Evolutionary conservation across 2,797 vertebrate genomes (phyloP), one percentile per base, ranked within the genome.

Genomic region (Euphonia xanthogaster): DNA sequence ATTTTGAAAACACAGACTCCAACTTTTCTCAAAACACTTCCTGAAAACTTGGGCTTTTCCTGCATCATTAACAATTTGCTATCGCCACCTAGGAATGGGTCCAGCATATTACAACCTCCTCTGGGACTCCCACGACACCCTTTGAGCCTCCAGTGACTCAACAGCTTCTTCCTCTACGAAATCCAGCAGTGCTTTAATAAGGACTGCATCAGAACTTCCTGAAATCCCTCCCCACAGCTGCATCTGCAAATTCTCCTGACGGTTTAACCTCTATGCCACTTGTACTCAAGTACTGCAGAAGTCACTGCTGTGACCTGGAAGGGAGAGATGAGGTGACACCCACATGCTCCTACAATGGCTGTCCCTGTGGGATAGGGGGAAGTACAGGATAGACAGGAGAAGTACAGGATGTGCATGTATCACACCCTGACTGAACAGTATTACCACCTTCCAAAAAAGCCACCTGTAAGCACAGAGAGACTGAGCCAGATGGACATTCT

Each of bases 41-140:
- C 31, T 20, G 62, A 37, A 65, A 78, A 78, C 62, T 44, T n/a
- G 39, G 22, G 71, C 10, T 66, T 62, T 35, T 62, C 50, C 62
- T 47, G 39, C 40, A 44, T 9, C 74, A 53, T 62, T 75, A 62
- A 40, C 80, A 84, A 92, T 62, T 96, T 75, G 39, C 88, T 92
- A n/a, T 78, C 20, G 77, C 94, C 95, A 95, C 84, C 94, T 96
- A 91, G 92, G 82, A 94, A 81, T 2, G 47, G n/a, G 22, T 48
- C 37, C 6, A 5, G 16, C 47, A 62, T 19, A 93, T n/a, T 84
- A 51, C 92, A 93, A 8, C 35, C 54, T 75, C 24, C 19, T 8
- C 37, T 30, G 16, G 9, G 65, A 37, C 71, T 82, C 58, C 65
- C 30, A 10, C 0, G 1, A 31, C 42, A 48, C 25, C 21, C 8